Evolutionary conservation across 2,113 vertebrate genomes (phyloP).

Genomic region (Haemorhous mexicanus): DNA sequence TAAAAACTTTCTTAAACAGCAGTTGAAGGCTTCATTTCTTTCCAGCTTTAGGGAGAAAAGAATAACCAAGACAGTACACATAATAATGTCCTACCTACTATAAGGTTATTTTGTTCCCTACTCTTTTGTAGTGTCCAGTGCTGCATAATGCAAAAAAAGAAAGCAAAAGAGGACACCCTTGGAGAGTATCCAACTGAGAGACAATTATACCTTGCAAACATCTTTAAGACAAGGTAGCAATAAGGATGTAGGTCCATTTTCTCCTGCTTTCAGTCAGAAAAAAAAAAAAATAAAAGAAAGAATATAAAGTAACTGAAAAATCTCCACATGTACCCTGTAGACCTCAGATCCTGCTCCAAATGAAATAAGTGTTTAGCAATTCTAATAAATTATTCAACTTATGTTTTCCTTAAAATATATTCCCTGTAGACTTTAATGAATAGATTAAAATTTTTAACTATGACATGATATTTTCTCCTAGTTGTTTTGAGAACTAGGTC

Average conservation of each 20-base stretch:
- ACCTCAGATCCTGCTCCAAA: neutral
- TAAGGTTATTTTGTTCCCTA: neutral
- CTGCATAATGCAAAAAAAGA: neutral
- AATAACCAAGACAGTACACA: neutral
- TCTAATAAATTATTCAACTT: neutral
- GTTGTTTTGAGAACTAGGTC: neutral
- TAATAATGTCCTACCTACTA: neutral
- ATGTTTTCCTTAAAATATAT: neutral
- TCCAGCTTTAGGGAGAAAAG: neutral
- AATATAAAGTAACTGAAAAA: neutral
- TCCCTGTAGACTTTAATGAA: neutral
- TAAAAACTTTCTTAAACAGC: neutral
- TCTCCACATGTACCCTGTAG: neutral
- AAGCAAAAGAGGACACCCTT: neutral
- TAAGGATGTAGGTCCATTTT: neutral
- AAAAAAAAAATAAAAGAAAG: neutral
- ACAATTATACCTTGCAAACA: neutral
- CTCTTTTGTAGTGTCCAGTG: neutral
- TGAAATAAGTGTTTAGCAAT: neutral
- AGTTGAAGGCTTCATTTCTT: neutral
- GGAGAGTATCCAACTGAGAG: neutral
- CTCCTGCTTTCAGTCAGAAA: neutral
- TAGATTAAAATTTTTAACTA: neutral
- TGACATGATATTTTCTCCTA: neutral
- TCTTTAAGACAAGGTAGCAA: neutral